A percentile compares a stretch with the other conserved stretches of the same genome.
These are phyloP conservation scores for Oryzias curvinotus DNA, from an alignment of 2,113 vertebrate genomes.

Conservation along the genomic window DNA sequence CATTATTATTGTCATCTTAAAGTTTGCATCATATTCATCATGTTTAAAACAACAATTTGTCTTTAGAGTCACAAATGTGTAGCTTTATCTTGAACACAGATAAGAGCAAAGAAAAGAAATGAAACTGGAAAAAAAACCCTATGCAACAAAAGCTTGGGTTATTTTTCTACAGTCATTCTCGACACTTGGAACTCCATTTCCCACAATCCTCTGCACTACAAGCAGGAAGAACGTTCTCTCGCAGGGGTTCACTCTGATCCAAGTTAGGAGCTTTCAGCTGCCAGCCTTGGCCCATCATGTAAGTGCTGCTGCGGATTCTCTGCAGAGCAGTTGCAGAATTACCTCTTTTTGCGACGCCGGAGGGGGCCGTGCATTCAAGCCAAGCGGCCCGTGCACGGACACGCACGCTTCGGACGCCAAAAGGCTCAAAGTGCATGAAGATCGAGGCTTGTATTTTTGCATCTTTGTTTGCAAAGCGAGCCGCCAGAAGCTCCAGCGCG, in stretches of 20 bases:
- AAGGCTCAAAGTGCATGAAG: conserved; percentile 88
- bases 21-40: too few relatives aligned
- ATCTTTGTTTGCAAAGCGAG: conserved; percentile 90
- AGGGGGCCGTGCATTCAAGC: conserved; percentile 80
- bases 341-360: conserved; percentile 71
- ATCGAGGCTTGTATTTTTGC: conserved; percentile 85
- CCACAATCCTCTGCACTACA: conserved; percentile 75
- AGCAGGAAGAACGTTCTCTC: conserved; percentile 86
- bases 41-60: too few relatives aligned
- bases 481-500: conserved; percentile 76
- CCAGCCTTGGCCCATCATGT: conserved; percentile 92
- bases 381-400: conserved; percentile 72
- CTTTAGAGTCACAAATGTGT: too few relatives aligned
- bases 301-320: conserved; percentile 86
- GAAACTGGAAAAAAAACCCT: too few relatives aligned
- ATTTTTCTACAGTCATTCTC: too few relatives aligned
- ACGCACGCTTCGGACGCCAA: conserved; percentile 78
- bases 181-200: conserved; percentile 76
- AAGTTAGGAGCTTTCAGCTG: conserved; percentile 92
- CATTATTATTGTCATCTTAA: too few relatives aligned
- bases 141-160: too few relatives aligned
- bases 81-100: too few relatives aligned
- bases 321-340: conserved; percentile 80
- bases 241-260: conserved; percentile 83
- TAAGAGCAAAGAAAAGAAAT: too few relatives aligned